Evolutionary conservation across 2,797 vertebrate species (phyloP), one percentile per base, ranked within the genome.

Genomic region (Acrocephalus scirpaceus): DNA sequence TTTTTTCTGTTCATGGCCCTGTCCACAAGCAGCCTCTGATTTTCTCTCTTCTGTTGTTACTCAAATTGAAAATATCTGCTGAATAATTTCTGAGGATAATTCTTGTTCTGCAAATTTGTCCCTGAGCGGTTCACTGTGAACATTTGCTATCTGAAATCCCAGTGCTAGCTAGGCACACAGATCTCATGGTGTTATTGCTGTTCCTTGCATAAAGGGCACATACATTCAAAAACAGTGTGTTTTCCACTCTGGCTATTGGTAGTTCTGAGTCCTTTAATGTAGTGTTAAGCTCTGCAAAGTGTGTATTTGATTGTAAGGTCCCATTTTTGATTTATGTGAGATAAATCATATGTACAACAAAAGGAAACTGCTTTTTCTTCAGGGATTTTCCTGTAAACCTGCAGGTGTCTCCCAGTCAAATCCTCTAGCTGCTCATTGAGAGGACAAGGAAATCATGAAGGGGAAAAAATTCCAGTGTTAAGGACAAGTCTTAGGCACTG

Each of bases 81-180:
- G 91, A 97, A 96, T 93, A 95, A 96, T 96, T 94, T 95, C 93
- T 96, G 71, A 96, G 74, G 84, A 77, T 90, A 96, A 93, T 96
- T 96, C 82, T 77, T 88, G 89, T 91, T 83, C 87, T 90, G 72
- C 58, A 94, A 50, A 95, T 95, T 93, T 96, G 67, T 95, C 95
- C 90, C 94, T 82, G 61, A 92, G 93, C 77, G 93, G 71, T 94
- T 95, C 27, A 4, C 67, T 67, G 34, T 71, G 94, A 90, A 79
- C 67, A 71, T 96, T 94, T 73, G 77, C 90, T 76, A 82, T 88
- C 64, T 85, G 94, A 96, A 95, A 90, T 90, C 77, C 70, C 82
- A 73, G 48, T 6, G 67, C 83, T 74, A 67, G 25, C 71, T 73
- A 93, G 77, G 64, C 71, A 67, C 70, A 81, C 29, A 78, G 71